Percentiles rank a stretch among this genome's conserved stretches.
These are phyloP conservation scores for Pterocles gutturalis DNA, from an alignment of 2,113 vertebrate genomes.

Conservation along the genomic window DNA sequence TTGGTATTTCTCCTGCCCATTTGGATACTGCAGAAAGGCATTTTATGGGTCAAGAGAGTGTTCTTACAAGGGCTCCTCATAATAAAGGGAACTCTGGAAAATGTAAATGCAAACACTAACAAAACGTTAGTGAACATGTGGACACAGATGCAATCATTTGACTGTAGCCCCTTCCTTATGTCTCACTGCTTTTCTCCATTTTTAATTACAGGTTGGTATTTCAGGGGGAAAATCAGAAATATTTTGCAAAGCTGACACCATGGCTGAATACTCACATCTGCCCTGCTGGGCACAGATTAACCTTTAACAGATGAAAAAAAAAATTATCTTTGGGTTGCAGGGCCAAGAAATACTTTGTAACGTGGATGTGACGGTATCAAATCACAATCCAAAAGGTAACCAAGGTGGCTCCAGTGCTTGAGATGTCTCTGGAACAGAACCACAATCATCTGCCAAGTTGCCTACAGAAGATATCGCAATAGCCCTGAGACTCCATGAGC, in stretches of 20 bases:
- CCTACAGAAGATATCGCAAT: accelerated
- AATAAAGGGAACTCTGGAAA: background rate
- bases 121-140: background rate
- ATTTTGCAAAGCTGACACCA: background rate
- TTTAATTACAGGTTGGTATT: background rate
- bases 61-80: background rate
- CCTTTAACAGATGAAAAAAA: background rate
- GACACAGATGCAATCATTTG: background rate
- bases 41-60: background rate
- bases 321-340: background rate
- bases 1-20: background rate
- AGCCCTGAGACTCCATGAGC: accelerated
- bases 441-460: background rate
- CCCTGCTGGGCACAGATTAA: background rate
- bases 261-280: background rate
- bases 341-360: background rate
- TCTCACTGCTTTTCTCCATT: background rate
- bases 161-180: background rate
- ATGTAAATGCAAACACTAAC: background rate
- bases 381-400: background rate
- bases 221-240: background rate
- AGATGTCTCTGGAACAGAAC: background rate
- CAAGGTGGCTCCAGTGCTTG: background rate
- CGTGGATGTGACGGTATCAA: accelerated
- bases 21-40: background rate